Conservation (phyloP, 2,113 vertebrate genomes). For the Seriola rivoliana region DNA sequence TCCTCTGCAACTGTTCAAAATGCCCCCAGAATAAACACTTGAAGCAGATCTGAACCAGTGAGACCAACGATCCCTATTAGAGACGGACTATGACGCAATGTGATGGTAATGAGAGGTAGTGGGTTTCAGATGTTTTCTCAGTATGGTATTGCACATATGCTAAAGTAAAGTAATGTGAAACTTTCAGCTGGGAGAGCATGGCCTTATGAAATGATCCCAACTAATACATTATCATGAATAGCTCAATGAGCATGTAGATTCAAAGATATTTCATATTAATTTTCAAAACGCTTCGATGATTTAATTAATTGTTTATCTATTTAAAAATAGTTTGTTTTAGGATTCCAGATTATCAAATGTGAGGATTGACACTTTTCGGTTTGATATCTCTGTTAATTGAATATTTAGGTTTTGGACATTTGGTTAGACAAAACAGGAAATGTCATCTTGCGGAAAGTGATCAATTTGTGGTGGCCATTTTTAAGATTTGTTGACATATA, state of each 20-base stretch:
- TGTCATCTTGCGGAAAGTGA: too few species aligned
- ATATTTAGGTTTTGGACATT: background rate
- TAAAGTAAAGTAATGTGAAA: slow-evolving; percentile 19
- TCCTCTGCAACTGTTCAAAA: slow-evolving; percentile 72
- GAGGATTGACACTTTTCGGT: too few species aligned
- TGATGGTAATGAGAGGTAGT: slow-evolving; percentile 54
- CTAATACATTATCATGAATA: background rate
- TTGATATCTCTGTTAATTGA: background rate
- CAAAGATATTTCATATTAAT: background rate
- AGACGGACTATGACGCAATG: slow-evolving; percentile 67
- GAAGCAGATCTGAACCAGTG: slow-evolving; percentile 50
- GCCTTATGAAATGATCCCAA: background rate
- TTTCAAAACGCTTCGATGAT: background rate
- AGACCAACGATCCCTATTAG: slow-evolving; percentile 63
- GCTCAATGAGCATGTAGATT: background rate
- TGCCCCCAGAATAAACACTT: slow-evolving; percentile 69
- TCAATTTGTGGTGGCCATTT: too few species aligned
- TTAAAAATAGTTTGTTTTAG: too few species aligned
- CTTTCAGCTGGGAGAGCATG: background rate
- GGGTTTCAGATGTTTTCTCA: slow-evolving; percentile 68
- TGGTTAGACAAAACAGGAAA: background rate
- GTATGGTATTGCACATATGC: background rate
- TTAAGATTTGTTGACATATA: too few species aligned
- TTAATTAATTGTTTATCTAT: too few species aligned
- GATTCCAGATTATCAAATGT: too few species aligned